phyloP scores from a whole-genome alignment of 2,113 vertebrate species.

The Zeus faber region DNA sequence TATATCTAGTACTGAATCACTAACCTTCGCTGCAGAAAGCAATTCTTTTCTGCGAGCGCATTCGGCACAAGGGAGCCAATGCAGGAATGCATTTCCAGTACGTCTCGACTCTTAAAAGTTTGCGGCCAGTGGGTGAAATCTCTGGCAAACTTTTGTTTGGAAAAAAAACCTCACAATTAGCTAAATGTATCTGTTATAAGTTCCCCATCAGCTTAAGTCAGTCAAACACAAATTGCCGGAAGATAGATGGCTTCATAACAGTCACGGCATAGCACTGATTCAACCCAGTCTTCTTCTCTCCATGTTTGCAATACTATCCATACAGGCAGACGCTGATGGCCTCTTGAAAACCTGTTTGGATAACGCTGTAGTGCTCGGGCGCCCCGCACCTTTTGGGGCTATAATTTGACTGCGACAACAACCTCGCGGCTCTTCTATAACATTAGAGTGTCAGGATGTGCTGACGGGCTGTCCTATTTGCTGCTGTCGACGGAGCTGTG shows the following conservation, averaged over 20 bases:
- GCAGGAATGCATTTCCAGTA: constrained; percentile 37
- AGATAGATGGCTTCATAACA: constrained; percentile 20
- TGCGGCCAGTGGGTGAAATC: constrained; percentile 37
- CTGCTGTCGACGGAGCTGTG: constrained; percentile 32
- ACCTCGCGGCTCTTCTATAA: no score
- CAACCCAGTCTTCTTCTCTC: constrained; percentile 30
- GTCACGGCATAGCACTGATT: constrained; percentile 23
- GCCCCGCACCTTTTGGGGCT: no score
- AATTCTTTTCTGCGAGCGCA: constrained; percentile 22
- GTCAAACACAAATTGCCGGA: constrained; percentile 39
- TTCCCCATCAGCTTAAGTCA: constrained; percentile 47
- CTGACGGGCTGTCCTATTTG: constrained; percentile 48
- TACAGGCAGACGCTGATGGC: constrained; percentile 36
- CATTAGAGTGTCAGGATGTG: constrained; percentile 25
- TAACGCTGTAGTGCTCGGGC: no score
- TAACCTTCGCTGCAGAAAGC: background rate
- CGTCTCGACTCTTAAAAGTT: constrained; percentile 35
- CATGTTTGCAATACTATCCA: constrained; percentile 19
- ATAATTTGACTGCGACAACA: no score
- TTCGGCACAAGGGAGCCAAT: background rate
- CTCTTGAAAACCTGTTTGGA: constrained; percentile 29
- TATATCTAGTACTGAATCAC: background rate
- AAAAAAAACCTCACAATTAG: constrained; percentile 44
- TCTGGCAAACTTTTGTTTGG: constrained; percentile 47
- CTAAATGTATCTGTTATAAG: constrained; percentile 44